These are phyloP conservation scores for Myanophis thanlyinensis DNA, from an alignment of 2,113 vertebrate species.

Conservation along the genomic window DNA sequence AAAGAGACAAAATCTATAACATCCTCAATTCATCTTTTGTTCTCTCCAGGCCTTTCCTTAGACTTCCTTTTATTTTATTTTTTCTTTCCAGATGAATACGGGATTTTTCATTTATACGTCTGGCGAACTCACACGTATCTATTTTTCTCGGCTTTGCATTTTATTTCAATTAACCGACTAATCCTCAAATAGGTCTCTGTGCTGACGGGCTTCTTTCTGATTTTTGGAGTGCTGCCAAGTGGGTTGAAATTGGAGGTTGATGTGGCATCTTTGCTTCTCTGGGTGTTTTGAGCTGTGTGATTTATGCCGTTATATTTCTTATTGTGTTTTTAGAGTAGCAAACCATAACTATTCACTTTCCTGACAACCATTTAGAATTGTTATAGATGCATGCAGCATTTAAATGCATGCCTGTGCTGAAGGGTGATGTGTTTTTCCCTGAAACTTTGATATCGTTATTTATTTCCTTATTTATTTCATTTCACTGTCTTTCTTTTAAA, in stretches of 20 bases:
- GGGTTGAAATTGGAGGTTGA: neutral
- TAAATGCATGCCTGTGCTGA: neutral
- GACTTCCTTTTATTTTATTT: slow-evolving; percentile 31
- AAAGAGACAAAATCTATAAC: neutral
- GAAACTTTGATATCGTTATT: neutral
- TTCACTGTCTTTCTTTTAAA: neutral
- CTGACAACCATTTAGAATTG: neutral
- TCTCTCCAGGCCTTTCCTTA: neutral
- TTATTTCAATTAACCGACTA: slow-evolving; percentile 40
- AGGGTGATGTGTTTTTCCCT: too few species aligned
- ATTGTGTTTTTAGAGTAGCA: neutral
- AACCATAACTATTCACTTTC: neutral
- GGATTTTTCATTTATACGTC: slow-evolving; percentile 61
- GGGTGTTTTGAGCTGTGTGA: neutral
- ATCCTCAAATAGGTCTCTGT: slow-evolving; percentile 19
- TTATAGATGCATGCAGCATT: neutral
- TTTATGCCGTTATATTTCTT: neutral
- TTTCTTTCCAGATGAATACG: slow-evolving; percentile 59
- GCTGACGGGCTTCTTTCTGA: neutral
- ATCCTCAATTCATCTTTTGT: slow-evolving; percentile 14
- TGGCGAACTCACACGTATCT: slow-evolving; percentile 56
- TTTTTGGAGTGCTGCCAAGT: slow-evolving; percentile 14
- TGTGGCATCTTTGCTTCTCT: slow-evolving; percentile 4
- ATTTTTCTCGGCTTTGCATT: slow-evolving; percentile 14
- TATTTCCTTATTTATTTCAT: neutral